These are phyloP conservation scores for Xiphydria camelus DNA, from an alignment of 2,888 invertebrate species.

Conservation along the genomic window DNA sequence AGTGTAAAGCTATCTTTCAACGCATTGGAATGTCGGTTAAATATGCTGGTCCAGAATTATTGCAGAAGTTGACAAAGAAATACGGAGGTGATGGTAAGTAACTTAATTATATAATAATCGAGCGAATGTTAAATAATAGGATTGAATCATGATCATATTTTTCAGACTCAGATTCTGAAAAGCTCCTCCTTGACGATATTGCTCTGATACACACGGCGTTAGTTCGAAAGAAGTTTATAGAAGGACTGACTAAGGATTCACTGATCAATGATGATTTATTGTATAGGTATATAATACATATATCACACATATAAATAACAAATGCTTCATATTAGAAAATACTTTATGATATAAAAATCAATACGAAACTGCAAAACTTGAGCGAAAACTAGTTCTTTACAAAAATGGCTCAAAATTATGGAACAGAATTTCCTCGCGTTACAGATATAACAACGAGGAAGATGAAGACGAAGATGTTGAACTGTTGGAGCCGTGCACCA, in stretches of 20 bases:
- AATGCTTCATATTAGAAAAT: no score
- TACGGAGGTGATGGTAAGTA: slow-evolving; percentile 32
- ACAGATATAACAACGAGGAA: slow-evolving; percentile 42
- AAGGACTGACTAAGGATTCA: slow-evolving; percentile 34
- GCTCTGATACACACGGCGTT: slow-evolving; percentile 52
- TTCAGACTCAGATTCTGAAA: slow-evolving; percentile 31
- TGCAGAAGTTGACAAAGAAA: slow-evolving; percentile 51
- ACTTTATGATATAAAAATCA: no score
- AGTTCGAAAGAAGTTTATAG: slow-evolving; percentile 34
- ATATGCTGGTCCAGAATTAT: slow-evolving; percentile 73
- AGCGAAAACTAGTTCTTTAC: no score
- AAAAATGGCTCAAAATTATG: no score
- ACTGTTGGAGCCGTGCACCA: slow-evolving; percentile 53
- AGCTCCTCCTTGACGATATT: slow-evolving; percentile 42
- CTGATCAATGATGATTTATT: slow-evolving; percentile 42
- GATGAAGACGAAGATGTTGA: slow-evolving; percentile 46
- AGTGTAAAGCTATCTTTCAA: slow-evolving; percentile 76
- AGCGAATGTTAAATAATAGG: no score
- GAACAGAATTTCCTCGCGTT: no score
- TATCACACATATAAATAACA: not conserved
- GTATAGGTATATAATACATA: slow-evolving; percentile 37
- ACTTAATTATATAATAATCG: not conserved
- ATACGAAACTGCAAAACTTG: no score
- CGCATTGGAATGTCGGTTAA: slow-evolving; percentile 80
- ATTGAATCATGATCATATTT: no score